Evolutionary conservation across 2,113 vertebrate species (phyloP).

Genomic region (Myrmecobius fasciatus): DNA sequence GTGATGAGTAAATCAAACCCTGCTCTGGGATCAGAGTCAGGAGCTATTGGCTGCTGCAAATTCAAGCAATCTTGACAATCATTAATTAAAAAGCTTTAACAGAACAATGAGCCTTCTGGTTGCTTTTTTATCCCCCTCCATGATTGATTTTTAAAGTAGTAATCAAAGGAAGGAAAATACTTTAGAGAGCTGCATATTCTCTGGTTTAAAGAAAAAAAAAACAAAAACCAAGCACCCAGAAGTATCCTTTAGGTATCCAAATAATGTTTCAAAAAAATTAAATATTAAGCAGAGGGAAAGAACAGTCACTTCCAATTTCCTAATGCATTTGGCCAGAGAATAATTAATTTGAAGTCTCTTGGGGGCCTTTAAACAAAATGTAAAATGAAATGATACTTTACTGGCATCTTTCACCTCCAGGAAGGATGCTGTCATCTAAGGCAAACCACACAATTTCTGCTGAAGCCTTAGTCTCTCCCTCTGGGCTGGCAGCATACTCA

Average conservation of each 20-base stretch:
- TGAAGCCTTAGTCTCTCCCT: background rate
- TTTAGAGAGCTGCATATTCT: background rate
- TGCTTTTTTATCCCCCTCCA: background rate
- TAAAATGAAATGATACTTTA: background rate
- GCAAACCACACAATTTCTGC: background rate
- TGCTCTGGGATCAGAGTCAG: background rate
- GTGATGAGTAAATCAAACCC: background rate
- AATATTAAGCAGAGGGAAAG: background rate
- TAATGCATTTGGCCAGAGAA: background rate
- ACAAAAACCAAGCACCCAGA: background rate
- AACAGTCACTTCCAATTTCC: background rate
- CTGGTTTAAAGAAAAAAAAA: background rate
- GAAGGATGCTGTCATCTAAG: background rate
- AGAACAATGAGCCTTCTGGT: conserved; percentile 1
- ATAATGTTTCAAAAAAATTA: background rate
- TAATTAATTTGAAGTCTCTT: conserved; percentile 1
- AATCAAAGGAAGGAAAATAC: background rate
- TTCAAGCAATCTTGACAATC: background rate
- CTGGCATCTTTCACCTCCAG: background rate
- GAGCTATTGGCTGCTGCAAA: background rate
- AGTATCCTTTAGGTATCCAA: background rate
- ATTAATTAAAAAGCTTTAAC: background rate
- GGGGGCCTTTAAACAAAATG: background rate
- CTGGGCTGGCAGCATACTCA: background rate
- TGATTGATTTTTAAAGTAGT: background rate